Evolutionary conservation across 2,797 vertebrate genomes (phyloP).

Genomic region (Ara ararauna): DNA sequence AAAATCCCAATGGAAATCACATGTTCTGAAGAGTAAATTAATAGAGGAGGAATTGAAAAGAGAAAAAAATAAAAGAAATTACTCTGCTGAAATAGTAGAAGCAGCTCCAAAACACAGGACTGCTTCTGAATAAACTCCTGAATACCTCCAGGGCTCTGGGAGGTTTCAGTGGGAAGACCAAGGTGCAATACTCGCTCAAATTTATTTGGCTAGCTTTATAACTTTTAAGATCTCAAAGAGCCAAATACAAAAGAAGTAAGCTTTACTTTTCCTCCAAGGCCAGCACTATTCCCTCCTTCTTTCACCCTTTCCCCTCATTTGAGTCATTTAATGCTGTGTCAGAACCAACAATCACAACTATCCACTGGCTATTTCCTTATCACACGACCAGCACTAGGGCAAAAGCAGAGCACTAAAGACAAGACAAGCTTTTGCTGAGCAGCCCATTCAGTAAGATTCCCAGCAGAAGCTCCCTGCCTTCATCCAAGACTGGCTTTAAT

Average conservation of each 20-base stretch:
- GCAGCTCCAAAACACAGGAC: not conserved
- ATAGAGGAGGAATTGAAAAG: not conserved
- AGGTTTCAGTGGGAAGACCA: not conserved
- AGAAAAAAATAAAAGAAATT: not conserved
- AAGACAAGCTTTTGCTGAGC: not conserved
- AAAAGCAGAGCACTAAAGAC: not conserved
- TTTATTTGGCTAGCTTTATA: not conserved
- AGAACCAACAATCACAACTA: not conserved
- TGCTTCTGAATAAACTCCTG: not conserved
- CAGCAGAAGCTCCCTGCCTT: conserved; percentile 2
- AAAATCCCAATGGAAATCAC: not conserved
- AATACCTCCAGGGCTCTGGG: not conserved
- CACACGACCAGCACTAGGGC: not conserved
- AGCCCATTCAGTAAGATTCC: not conserved
- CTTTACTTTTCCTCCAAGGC: not conserved
- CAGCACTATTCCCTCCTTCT: not conserved
- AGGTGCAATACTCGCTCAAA: not conserved
- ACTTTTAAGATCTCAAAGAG: not conserved
- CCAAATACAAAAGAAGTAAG: not conserved
- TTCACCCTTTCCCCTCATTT: not conserved
- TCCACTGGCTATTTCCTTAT: not conserved
- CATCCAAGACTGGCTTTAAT: conserved; percentile 34
- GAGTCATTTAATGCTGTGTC: not conserved
- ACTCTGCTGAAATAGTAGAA: not conserved
- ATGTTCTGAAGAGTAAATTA: not conserved